Base-by-base conservation (phyloP, 2,888 invertebrate genomes). In the Limnephilus lunatus region DNA sequence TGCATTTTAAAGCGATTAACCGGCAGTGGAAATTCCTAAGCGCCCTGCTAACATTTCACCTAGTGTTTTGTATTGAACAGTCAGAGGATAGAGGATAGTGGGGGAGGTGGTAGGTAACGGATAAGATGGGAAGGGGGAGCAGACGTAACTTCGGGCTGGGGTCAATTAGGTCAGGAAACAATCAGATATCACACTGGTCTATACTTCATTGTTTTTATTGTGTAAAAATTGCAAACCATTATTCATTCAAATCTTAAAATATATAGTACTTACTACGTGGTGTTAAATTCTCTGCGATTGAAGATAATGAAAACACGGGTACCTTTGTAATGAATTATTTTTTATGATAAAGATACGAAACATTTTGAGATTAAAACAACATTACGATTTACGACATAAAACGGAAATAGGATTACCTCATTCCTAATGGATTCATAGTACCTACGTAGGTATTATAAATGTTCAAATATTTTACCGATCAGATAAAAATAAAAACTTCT, bases 1-100 rank as follows among this genome's bases (percentile, higher is more conserved):
- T 68, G 68, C 68, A 32, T 31, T 31, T 32, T 82, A 82, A 82
- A 82, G 82, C 82, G 82, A 82, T 82, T 82, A 81, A 12, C n/a
- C 31, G 31, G 30, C 25, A 81, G 31, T 14, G 31, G 30, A 81
- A 81, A 81, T 81, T 81, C 81, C 81, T 81, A 81, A 14, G 81
- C 81, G 81, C 30, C 31, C 30, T n/a, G 81, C 30, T 30, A 31
- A 31, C 81, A 53, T 53, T 53, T 53, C 53, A 53, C 68, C 3
- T 68, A 9, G 25, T 25, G 25, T 68, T 7, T n/a, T n/a, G 68
- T 68, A 68, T 5, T 68, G 19, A 68, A 19, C 1, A 68, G 68
- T 19, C 4, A 15, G 4, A 0, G 25, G 68, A 7, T 25, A 19
- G 68, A 68, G 25, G 68, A 5, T 7, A 25, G 68, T 68, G 19